Evolutionary conservation across 1,140 invertebrate genomes (phyloP), one percentile per base, ranked within the genome.

Genomic region (Vanessa atalanta): DNA sequence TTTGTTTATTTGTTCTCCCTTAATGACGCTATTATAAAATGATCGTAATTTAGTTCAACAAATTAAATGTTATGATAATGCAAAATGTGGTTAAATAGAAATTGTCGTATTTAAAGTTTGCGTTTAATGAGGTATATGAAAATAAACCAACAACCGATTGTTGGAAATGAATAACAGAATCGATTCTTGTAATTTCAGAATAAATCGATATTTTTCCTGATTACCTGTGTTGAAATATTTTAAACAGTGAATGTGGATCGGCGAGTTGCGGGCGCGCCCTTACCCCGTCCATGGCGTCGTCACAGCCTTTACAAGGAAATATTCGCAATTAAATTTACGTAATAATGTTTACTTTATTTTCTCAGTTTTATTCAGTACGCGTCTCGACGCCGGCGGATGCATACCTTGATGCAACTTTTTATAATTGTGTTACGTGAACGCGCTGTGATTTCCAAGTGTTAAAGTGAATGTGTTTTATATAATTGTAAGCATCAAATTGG

Each of bases 281-380:
- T 72, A 77, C 48, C 60, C 70, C 26, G 26, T 31, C 6, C 70
- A 26, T 60, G 60, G 47, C 65, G 23, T 80, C 83, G 80, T 83
- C 81, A 85, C 70, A 57, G 75, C 74, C 79, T 80, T 85, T 81
- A 82, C 75, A 79, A 82, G 84, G 78, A 83, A 87, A 87, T 86
- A 84, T 83, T 82, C 79, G 70, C 81, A 88, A 88, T 89, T 88
- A 89, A 87, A 82, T 86, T 87, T 83, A 82, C 83, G 82, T 87
- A 86, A 82, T 88, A 82, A 86, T 53, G 15, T 53, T 83, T 85
- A 84, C 80, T 79, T 81, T 79, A 75, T 78, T 77, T 31, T 74
- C 73, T 73, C 64, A 60, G 55, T 77, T 81, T 80, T 75, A 79
- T 79, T 83, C 83, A 87, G 85, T 87, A 73, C 75, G 79, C 65